phyloP scores from a whole-genome alignment of 2,797 vertebrate genomes.

The Acanthopagrus latus region DNA sequence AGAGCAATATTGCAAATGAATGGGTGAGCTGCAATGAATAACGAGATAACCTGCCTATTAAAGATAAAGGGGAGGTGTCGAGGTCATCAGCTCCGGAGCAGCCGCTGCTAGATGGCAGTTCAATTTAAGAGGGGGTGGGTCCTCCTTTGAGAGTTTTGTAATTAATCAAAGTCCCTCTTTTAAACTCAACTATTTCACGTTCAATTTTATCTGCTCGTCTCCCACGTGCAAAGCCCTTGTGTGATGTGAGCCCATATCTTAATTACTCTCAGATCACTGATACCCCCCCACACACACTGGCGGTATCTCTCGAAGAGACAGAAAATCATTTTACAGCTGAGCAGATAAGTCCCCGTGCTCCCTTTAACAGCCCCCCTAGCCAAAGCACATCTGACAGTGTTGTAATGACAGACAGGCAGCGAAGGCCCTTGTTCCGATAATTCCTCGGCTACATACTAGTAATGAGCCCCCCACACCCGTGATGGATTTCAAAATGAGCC shows the following conservation, averaged over 20 bases:
- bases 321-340: slow-evolving; percentile 87
- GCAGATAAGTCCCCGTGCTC: slow-evolving; percentile 82
- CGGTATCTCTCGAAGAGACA: slow-evolving; percentile 77
- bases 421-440: slow-evolving; percentile 72
- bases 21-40: slow-evolving; percentile 62
- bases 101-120: slow-evolving; percentile 70
- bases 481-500: slow-evolving; percentile 79
- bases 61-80: slow-evolving; percentile 73
- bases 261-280: slow-evolving; percentile 85
- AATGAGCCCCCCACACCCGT: slow-evolving; percentile 61
- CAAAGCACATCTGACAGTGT: slow-evolving; percentile 76
- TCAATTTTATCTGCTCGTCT: slow-evolving; percentile 79
- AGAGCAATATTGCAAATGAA: slow-evolving; percentile 64
- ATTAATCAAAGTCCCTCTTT: slow-evolving; percentile 83
- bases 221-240: slow-evolving; percentile 74
- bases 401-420: slow-evolving; percentile 78
- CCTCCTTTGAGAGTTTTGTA: slow-evolving; percentile 78
- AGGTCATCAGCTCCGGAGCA: slow-evolving; percentile 67
- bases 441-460: slow-evolving; percentile 66
- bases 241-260: slow-evolving; percentile 83
- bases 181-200: slow-evolving; percentile 78
- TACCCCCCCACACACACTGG: slow-evolving; percentile 68
- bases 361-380: slow-evolving; percentile 69
- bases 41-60: slow-evolving; percentile 81
- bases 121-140: slow-evolving; percentile 67